phyloP scores from a whole-genome alignment of 1,140 invertebrate genomes.

The Prorops nasuta region DNA sequence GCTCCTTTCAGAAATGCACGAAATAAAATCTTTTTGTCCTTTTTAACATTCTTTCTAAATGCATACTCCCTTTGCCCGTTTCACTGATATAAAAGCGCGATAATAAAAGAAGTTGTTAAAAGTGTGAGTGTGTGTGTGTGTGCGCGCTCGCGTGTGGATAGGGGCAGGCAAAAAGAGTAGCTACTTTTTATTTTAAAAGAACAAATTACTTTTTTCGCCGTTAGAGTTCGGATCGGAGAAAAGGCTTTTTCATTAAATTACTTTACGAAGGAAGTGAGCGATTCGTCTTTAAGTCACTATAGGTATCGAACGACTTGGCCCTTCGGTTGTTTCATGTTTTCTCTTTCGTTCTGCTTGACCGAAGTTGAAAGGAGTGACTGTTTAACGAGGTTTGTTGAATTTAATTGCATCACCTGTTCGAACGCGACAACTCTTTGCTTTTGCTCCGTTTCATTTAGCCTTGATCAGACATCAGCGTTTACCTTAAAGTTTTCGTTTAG shows the following conservation, averaged over 20 bases:
- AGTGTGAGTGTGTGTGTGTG: too few relatives aligned
- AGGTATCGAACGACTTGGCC: constrained; percentile 3
- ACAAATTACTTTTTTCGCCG: too few relatives aligned
- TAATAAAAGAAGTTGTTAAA: too few relatives aligned
- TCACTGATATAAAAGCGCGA: too few relatives aligned
- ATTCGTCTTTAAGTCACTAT: neutral
- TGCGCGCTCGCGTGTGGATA: too few relatives aligned
- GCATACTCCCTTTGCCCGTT: too few relatives aligned
- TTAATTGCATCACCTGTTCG: constrained; percentile 20
- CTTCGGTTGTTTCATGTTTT: neutral
- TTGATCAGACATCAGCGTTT: constrained; percentile 6
- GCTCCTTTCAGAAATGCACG: too few relatives aligned
- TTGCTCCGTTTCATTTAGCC: neutral
- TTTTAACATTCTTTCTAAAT: too few relatives aligned
- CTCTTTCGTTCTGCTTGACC: neutral
- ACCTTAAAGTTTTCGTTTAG: neutral
- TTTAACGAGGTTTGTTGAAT: constrained; percentile 21
- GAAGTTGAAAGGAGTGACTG: neutral
- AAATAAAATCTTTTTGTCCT: too few relatives aligned
- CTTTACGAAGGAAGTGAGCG: neutral
- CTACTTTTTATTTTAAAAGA: too few relatives aligned
- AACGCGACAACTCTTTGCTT: constrained; percentile 5
- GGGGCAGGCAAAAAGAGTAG: too few relatives aligned
- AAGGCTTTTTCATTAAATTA: constrained; percentile 22
- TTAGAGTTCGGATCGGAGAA: too few relatives aligned